These are phyloP conservation scores for Dipodomys merriami DNA, from an alignment of 2,113 vertebrate genomes.

Conservation along the genomic window DNA sequence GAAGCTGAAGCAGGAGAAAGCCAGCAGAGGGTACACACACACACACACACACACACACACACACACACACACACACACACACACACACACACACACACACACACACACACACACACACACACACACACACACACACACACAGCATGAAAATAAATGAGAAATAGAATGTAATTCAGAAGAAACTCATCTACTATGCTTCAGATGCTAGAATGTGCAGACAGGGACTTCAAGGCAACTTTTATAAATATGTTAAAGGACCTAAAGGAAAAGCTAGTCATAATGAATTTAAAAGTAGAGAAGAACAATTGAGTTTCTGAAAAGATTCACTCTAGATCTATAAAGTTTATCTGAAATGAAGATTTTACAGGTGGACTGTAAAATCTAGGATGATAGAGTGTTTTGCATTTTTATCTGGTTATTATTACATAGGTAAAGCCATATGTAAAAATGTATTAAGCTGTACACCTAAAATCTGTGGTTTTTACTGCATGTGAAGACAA, in stretches of 20 bases:
- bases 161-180: neutral
- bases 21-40: neutral
- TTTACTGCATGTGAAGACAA: neutral
- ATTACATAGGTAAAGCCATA: neutral
- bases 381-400: neutral
- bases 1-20: neutral
- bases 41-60: no score
- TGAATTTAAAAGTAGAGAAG: slow-evolving; percentile 2
- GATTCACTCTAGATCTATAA: neutral
- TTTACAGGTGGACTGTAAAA: neutral
- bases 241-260: slow-evolving; percentile 47
- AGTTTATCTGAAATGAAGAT: neutral
- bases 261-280: slow-evolving; percentile 23
- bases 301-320: neutral
- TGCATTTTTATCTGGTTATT: neutral
- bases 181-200: neutral
- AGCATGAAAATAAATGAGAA: neutral
- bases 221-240: neutral
- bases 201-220: neutral
- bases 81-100: no score
- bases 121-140: no score
- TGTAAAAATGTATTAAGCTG: neutral
- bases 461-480: neutral
- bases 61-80: no score
- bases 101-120: no score